Evolutionary conservation across 1,140 invertebrate genomes (phyloP), one percentile per base, ranked within the genome.

Genomic region (Aphis gossypii): DNA sequence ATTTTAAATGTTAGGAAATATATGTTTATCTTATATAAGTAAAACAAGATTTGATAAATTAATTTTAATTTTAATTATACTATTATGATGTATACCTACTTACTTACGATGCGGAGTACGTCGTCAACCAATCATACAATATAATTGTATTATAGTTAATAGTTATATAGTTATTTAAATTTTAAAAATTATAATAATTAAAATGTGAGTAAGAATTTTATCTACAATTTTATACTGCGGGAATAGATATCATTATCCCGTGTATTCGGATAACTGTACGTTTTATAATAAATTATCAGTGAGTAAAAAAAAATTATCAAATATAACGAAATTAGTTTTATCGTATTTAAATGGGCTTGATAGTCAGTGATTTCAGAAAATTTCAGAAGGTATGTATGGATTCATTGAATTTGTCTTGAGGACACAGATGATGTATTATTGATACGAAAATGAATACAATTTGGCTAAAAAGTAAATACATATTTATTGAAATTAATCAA

Each of bases 221-320:
- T n/a, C 30, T 68, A 18, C 3, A 41, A 41, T 41, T 41, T 41
- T 41, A 41, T 51, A n/a, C 30, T n/a, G n/a, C 5, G 18, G 14
- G 30, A 76, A 76, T 76, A 76, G n/a, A 35, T 76, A 76, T 76
- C 18, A n/a, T n/a, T 76, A 76, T 76, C 30, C 60, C 60, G 14
- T n/a, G 14, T 76, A 76, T n/a, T 76, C 5, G 0, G 14, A 76
- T 76, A 35, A 76, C n/a, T 76, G 5, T 68, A 76, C 60, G 9
- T 76, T 76, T 76, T n/a, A n/a, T n/a, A 76, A 76, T 76, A 76
- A 76, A n/a, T n/a, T 76, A 76, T 76, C 60, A 76, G 60, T 21
- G 14, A 6, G 60, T 35, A 60, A n/a, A 68, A n/a, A 76, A 76
- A 76, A 68, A 68, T 68, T 76, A 76, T 76, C 30, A 76, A n/a